phyloP scores from a whole-genome alignment of 2,113 vertebrate genomes.

The Vicugna pacos region DNA sequence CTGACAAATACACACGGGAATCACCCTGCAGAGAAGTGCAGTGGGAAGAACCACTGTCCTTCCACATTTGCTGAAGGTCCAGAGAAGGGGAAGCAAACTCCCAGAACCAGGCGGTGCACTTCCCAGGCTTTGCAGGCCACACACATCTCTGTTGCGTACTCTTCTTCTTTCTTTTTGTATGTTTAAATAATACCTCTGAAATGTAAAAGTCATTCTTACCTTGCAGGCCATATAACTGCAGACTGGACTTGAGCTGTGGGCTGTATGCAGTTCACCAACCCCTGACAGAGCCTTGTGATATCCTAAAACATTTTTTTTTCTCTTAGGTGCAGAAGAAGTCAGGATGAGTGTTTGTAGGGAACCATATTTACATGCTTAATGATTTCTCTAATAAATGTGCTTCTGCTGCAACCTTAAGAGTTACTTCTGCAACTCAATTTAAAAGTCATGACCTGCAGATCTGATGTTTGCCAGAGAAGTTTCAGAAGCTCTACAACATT shows the following conservation, averaged over 20 bases:
- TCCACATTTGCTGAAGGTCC: not conserved
- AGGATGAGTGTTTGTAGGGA: not conserved
- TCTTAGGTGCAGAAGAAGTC: not conserved
- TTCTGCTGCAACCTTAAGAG: not conserved
- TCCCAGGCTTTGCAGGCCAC: not conserved
- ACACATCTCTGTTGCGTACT: not conserved
- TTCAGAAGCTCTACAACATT: not conserved
- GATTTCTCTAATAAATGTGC: not conserved
- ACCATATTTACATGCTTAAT: not conserved
- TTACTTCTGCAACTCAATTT: not conserved
- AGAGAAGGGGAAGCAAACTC: not conserved
- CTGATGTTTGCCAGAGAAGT: not conserved
- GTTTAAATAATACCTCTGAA: not conserved
- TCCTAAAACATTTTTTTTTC: not conserved
- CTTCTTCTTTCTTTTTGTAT: not conserved
- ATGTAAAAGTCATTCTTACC: not conserved
- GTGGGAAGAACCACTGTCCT: not conserved
- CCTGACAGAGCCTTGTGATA: not conserved
- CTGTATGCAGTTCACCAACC: not conserved
- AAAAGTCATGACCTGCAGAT: slow-evolving; percentile 6
- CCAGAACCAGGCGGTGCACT: not conserved
- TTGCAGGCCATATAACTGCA: not conserved
- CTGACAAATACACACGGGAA: not conserved
- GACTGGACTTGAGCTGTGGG: not conserved
- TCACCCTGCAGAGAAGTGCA: not conserved